Percentiles rank a stretch among this genome's conserved stretches.
Evolutionary conservation across 2,888 invertebrate species (phyloP).

Genomic region (Onchidella celtica): DNA sequence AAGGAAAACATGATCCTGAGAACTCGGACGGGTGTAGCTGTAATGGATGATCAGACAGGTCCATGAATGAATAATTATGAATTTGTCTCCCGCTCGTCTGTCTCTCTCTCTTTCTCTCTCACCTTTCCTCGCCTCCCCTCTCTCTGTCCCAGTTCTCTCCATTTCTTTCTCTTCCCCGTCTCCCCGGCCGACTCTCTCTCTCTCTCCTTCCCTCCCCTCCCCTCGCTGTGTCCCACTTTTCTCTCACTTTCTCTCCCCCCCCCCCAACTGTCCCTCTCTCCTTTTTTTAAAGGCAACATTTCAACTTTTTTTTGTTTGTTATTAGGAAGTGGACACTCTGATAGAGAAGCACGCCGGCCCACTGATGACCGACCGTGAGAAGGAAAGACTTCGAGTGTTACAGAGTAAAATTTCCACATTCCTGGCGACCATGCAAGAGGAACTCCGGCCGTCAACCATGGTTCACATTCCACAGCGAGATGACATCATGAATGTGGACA

Average conservation of each 20-base stretch:
- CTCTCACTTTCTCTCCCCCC: too few relatives aligned
- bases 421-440: slow-evolving; percentile 15
- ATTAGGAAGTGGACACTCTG: slow-evolving; percentile 16
- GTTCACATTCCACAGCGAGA: slow-evolving; percentile 48
- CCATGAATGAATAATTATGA: too few relatives aligned
- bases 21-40: too few relatives aligned
- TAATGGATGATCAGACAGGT: too few relatives aligned
- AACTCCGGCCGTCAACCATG: slow-evolving; percentile 7
- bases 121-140: not conserved
- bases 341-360: slow-evolving; percentile 11
- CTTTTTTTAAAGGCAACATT: too few relatives aligned
- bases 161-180: not conserved
- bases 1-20: too few relatives aligned
- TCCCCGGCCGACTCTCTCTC: not conserved
- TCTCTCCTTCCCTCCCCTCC: not conserved
- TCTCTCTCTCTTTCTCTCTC: not conserved
- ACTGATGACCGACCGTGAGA: slow-evolving; percentile 29
- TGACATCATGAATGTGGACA: slow-evolving; percentile 45
- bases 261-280: too few relatives aligned
- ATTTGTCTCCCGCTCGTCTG: not conserved
- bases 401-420: slow-evolving; percentile 39
- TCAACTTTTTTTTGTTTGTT: not conserved
- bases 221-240: not conserved
- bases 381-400: slow-evolving; percentile 13
- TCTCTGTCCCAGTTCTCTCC: not conserved